Conservation (phyloP, 2,797 vertebrate genomes). For the Enteromius anoplus region DNA sequence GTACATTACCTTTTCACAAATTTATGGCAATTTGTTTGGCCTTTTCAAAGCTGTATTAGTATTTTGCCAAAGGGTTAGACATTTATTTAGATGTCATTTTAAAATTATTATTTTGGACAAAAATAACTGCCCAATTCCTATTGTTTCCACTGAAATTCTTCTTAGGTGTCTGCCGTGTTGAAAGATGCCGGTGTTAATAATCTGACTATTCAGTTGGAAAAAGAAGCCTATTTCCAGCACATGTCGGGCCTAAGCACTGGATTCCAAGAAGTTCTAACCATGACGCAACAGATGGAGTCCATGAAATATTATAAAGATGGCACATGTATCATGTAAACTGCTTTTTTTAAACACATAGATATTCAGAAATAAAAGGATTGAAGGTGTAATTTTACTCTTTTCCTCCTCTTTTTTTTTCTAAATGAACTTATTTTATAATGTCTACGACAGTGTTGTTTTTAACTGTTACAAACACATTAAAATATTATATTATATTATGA, state of each 20-base stretch:
- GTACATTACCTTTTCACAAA: neutral
- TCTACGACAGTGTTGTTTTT: neutral
- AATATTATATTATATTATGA: neutral
- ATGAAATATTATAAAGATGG: slow-evolving; percentile 93
- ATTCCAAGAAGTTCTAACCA: slow-evolving; percentile 92
- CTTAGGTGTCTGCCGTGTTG: slow-evolving; percentile 88
- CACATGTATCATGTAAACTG: slow-evolving; percentile 90
- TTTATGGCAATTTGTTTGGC: neutral
- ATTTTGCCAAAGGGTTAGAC: neutral
- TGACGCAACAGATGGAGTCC: slow-evolving; percentile 95
- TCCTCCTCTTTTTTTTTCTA: slow-evolving; percentile 44
- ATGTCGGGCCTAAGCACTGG: slow-evolving; percentile 97
- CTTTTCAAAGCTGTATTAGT: neutral
- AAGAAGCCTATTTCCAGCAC: slow-evolving; percentile 97
- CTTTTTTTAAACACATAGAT: slow-evolving; percentile 63
- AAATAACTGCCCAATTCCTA: neutral
- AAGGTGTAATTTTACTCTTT: slow-evolving; percentile 31
- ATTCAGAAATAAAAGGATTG: slow-evolving; percentile 14
- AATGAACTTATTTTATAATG: slow-evolving; percentile 5
- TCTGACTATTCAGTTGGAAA: slow-evolving; percentile 94
- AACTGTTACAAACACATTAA: neutral
- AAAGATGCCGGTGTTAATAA: slow-evolving; percentile 97
- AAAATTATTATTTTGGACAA: neutral
- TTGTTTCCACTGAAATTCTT: neutral
- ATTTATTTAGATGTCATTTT: neutral